phyloP scores from a whole-genome alignment of 2,797 vertebrate genomes.

The Cacajao melanocephalus region DNA sequence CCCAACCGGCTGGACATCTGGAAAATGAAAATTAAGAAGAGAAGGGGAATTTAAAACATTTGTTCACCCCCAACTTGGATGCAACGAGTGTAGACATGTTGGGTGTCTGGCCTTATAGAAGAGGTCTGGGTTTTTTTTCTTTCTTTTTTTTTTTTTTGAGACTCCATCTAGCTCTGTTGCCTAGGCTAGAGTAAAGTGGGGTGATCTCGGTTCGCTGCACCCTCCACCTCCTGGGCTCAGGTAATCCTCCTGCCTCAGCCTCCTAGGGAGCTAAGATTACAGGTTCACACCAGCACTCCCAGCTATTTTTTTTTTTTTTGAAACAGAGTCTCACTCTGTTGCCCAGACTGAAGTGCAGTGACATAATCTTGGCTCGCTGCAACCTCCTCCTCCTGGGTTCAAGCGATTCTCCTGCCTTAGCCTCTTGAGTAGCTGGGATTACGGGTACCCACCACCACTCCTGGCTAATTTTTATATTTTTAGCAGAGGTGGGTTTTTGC shows the following conservation, averaged over 20 bases:
- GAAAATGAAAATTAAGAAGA: constrained; percentile 30
- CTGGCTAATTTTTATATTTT: neutral
- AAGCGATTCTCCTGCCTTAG: neutral
- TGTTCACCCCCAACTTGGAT: neutral
- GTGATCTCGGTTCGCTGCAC: neutral
- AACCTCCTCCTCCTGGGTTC: neutral
- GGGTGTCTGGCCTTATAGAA: neutral
- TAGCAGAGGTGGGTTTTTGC: too few species aligned
- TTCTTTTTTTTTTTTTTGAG: neutral
- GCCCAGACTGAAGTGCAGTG: neutral
- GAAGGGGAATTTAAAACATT: neutral
- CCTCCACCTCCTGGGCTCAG: neutral
- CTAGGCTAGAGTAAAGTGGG: neutral
- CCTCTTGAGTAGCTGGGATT: neutral
- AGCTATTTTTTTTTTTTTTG: neutral
- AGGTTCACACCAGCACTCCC: neutral
- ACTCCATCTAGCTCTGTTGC: neutral
- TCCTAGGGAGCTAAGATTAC: neutral
- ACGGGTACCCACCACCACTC: neutral
- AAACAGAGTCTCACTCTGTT: neutral
- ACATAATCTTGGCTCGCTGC: too few species aligned
- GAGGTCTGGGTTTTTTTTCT: too few species aligned
- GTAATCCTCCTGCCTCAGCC: neutral
- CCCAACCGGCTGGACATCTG: neutral
- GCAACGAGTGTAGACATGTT: neutral